Percentiles rank a stretch among this genome's conserved stretches.
Conservation (phyloP, 2,888 invertebrate genomes). For the Branchellion lobata region DNA sequence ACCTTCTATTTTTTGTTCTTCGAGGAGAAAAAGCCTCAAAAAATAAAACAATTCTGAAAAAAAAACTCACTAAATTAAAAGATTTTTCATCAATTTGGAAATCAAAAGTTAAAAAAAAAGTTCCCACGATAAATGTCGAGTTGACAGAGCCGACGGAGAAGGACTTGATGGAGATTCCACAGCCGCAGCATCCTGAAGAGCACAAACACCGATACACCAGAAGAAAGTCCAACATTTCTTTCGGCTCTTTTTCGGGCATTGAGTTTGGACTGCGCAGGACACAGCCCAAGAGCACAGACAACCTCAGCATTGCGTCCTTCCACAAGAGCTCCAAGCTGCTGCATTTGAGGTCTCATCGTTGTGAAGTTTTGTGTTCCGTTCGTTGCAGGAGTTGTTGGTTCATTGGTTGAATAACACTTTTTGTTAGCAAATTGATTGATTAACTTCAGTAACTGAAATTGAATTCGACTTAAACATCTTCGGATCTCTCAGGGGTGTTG, state of each 20-base stretch:
- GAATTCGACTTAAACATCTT: not conserved
- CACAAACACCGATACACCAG: not conserved
- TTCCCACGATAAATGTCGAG: not conserved
- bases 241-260: not conserved
- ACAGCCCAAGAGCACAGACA: not conserved
- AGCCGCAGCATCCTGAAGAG: not conserved
- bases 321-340: not conserved
- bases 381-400: too few relatives aligned
- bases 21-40: slow-evolving; percentile 7
- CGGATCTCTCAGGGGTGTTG: not conserved
- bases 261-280: not conserved
- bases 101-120: not conserved
- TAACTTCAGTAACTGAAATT: not conserved
- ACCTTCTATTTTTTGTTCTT: slow-evolving; percentile 19
- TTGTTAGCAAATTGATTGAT: too few relatives aligned
- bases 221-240: not conserved
- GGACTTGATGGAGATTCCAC: not conserved
- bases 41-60: not conserved
- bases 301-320: not conserved
- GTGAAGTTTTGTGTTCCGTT: too few relatives aligned
- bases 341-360: not conserved
- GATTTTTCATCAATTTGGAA: not conserved
- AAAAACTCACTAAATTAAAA: slow-evolving; percentile 1
- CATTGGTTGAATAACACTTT: too few relatives aligned
- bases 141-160: not conserved